Conservation (phyloP, 2,888 invertebrate species). For the Agriopis aurantiaria region DNA sequence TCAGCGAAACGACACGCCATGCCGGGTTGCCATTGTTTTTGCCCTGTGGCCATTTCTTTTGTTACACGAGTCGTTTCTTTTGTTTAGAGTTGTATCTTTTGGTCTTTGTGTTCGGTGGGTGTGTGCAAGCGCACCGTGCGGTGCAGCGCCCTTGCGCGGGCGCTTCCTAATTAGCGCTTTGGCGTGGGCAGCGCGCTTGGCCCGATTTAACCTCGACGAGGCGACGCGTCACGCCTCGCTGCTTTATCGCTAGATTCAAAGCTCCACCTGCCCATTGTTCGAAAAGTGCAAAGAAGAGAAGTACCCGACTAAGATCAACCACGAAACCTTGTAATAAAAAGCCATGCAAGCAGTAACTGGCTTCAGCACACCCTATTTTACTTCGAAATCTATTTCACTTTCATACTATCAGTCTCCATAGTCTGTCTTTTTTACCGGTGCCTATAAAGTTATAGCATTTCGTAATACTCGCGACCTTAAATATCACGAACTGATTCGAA, state of each 20-base stretch:
- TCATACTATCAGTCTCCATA: neutral
- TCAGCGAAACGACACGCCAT: constrained; percentile 63
- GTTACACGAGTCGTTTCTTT: constrained; percentile 64
- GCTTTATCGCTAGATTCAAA: constrained; percentile 22
- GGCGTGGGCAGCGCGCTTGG: constrained; percentile 70
- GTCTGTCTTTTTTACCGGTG: neutral
- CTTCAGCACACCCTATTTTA: neutral
- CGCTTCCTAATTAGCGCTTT: constrained; percentile 81
- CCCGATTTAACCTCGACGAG: constrained; percentile 74
- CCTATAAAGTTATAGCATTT: constrained; percentile 1
- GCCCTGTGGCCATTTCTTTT: constrained; percentile 67
- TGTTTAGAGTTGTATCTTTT: constrained; percentile 64
- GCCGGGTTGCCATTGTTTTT: constrained; percentile 62
- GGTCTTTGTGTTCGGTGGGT: constrained; percentile 48
- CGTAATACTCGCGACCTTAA: constrained; percentile 10
- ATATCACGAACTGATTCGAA: constrained; percentile 2
- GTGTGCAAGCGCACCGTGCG: constrained; percentile 55
- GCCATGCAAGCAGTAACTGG: neutral
- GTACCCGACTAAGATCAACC: neutral
- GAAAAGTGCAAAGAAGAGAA: neutral
- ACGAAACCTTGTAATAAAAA: constrained; percentile 5
- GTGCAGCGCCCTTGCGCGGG: constrained; percentile 80
- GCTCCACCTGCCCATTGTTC: constrained; percentile 3
- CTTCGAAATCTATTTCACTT: constrained; percentile 9
- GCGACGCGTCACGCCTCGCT: constrained; percentile 63